Conservation (phyloP, 30 jellyfish, hydroid and myxozoan species). For the Rhopilema esculentum region DNA sequence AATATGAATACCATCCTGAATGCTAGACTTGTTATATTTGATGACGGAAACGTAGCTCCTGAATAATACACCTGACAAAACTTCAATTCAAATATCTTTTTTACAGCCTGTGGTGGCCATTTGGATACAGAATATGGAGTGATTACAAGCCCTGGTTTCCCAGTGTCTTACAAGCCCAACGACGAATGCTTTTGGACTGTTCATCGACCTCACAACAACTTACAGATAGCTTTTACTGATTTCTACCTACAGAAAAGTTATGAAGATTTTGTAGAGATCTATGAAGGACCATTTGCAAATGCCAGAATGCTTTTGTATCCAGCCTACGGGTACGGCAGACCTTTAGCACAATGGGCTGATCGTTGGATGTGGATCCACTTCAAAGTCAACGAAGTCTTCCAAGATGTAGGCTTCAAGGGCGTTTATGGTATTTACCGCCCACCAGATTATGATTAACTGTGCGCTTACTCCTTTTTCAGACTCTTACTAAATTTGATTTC, state of each 20-base stretch:
- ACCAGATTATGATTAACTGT: not conserved
- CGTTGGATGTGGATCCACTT: constrained; percentile 95
- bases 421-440: constrained; percentile 46
- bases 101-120: constrained; percentile 90
- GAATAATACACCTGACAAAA: too few relatives aligned
- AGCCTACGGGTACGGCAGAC: constrained; percentile 63
- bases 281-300: constrained; percentile 86
- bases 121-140: constrained; percentile 72
- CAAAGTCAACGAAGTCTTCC: constrained; percentile 61
- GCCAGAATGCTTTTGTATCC: constrained; percentile 48
- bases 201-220: constrained; percentile 77
- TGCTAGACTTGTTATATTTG: too few relatives aligned
- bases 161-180: constrained; percentile 74
- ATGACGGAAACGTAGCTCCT: too few relatives aligned
- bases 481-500: not conserved
- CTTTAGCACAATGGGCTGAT: constrained; percentile 87
- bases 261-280: constrained; percentile 67
- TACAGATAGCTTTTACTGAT: constrained; percentile 70
- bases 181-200: constrained; percentile 94
- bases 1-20: too few relatives aligned
- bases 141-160: constrained; percentile 87
- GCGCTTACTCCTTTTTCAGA: not conserved
- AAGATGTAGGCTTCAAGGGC: constrained; percentile 76
- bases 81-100: too few relatives aligned
- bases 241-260: constrained; percentile 60